A percentile compares a stretch with the other conserved stretches of the same genome.
These are phyloP conservation scores for Colaptes auratus DNA, from an alignment of 2,113 vertebrate genomes.

Conservation along the genomic window DNA sequence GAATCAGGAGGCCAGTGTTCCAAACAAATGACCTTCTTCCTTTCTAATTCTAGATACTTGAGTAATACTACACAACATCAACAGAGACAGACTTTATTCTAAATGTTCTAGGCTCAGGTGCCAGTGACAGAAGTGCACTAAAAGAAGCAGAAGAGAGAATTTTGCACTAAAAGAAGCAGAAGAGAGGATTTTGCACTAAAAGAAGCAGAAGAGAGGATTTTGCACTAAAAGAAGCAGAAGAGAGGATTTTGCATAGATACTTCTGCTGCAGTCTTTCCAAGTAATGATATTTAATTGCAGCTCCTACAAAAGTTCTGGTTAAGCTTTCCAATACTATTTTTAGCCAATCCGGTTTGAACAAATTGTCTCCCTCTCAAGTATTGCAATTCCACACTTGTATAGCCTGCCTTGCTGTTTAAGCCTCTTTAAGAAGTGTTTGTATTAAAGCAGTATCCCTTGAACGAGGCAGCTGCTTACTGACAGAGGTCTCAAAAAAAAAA, in stretches of 20 bases:
- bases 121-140: rapidly evolving
- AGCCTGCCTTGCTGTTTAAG: background rate
- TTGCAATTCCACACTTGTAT: rapidly evolving
- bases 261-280: background rate
- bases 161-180: too few species aligned
- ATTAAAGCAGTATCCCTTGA: background rate
- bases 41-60: constrained; percentile 2
- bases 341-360: background rate
- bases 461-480: background rate
- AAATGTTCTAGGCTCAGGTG: background rate
- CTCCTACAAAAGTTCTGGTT: background rate
- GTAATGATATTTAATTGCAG: background rate
- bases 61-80: background rate
- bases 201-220: too few species aligned
- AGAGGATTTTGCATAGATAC: background rate
- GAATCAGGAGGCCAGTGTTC: background rate
- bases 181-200: background rate
- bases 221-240: background rate
- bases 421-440: background rate
- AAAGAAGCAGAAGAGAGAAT: background rate
- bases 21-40: background rate
- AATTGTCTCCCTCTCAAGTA: background rate
- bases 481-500: background rate
- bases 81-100: rapidly evolving
- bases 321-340: background rate